Evolutionary conservation across 2,113 vertebrate species (phyloP).

Genomic region (Callipepla californica): DNA sequence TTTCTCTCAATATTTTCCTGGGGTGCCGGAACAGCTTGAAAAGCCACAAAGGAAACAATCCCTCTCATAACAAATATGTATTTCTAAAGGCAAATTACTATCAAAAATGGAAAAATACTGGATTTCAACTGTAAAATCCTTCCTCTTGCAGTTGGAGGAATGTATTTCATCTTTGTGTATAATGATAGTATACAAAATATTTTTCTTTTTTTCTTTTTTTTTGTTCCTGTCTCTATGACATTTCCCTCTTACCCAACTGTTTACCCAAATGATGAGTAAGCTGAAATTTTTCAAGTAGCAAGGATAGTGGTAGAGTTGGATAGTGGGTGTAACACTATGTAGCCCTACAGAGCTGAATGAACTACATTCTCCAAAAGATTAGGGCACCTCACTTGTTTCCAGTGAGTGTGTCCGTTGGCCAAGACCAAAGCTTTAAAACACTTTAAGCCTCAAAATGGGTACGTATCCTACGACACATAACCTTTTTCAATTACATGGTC

Average conservation of each 20-base stretch:
- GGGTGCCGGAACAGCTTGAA: background rate
- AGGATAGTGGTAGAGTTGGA: background rate
- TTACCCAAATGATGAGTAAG: background rate
- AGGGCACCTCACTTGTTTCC: background rate
- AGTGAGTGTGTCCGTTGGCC: background rate
- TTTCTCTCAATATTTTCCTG: background rate
- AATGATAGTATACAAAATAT: background rate
- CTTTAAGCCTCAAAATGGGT: background rate
- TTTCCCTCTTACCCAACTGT: background rate
- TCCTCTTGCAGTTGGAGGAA: background rate
- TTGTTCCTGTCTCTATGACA: background rate
- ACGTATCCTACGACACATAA: background rate
- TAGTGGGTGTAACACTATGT: background rate
- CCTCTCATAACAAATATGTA: background rate
- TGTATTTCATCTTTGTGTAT: background rate
- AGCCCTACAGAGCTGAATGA: background rate
- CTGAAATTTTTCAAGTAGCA: background rate
- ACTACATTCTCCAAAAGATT: background rate
- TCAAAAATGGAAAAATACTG: background rate
- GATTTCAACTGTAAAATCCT: background rate
- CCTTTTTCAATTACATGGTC: constrained; percentile 1
- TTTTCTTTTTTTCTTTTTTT: background rate
- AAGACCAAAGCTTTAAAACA: background rate
- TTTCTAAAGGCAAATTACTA: background rate
- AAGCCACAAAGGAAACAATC: background rate